Conservation (phyloP, 2,797 vertebrate species). For the Petrocephalus sullivani region DNA sequence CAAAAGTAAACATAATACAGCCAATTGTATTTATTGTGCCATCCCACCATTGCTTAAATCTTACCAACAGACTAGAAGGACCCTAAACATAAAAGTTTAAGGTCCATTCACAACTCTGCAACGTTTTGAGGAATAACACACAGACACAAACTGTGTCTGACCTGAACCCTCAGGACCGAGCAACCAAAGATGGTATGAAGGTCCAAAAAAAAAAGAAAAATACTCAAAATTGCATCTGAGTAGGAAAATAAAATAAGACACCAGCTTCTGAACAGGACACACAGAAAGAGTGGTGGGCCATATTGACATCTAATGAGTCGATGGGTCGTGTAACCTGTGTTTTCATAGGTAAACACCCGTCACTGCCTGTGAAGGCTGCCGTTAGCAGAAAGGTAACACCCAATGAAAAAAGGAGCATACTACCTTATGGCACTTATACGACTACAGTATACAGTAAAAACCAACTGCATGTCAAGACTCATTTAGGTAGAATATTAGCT, state of each 20-base stretch:
- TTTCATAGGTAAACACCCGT: not conserved
- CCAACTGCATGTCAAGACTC: not conserved
- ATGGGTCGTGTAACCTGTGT: not conserved
- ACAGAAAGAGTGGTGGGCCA: not conserved
- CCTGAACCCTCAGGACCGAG: not conserved
- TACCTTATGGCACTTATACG: not conserved
- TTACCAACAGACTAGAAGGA: not conserved
- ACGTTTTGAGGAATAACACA: not conserved
- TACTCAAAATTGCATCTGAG: not conserved
- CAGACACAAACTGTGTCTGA: not conserved
- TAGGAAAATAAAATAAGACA: not conserved
- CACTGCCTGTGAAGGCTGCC: not conserved
- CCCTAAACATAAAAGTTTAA: not conserved
- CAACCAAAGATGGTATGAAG: not conserved
- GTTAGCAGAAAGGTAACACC: not conserved
- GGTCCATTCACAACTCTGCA: not conserved
- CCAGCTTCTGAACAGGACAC: not conserved
- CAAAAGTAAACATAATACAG: not conserved
- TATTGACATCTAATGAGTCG: not conserved
- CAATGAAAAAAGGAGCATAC: not conserved
- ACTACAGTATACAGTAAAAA: not conserved
- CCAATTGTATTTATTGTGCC: not conserved
- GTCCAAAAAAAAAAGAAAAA: not conserved
- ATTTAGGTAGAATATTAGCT: not conserved
- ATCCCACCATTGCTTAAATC: not conserved